Base-by-base conservation (phyloP, 30 jellyfish, hydroid and myxozoan genomes). In the Mastigias papua region DNA sequence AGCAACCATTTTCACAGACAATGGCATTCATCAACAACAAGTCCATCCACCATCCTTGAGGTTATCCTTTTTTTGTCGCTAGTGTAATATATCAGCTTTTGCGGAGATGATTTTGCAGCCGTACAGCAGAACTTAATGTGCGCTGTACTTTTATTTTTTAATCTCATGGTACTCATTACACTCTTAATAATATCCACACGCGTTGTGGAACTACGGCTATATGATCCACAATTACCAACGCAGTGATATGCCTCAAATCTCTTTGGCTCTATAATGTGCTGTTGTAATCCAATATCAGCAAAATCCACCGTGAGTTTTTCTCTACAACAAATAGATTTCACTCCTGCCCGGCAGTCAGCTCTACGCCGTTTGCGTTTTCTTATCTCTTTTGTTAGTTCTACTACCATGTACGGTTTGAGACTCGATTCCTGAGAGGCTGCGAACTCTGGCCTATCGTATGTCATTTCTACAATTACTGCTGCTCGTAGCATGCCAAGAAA, bases 91-190 rank as follows among this genome's bases (percentile, higher is more conserved):
- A 85, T 74, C 34, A 85, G 88, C 69, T 85, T 85, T 69, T 85
- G 94, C 50, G 94, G 32, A 11, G 86, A 69, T 20, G 88, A 30
- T 42, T 58, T 37, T 63, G 77, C 88, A 8, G 94, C 94, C 19
- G 94, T 72, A 78, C 94, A 85, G 66, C 94, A 85, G 62, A 85
- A 85, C 66, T 33, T 85, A 8, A 85, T 85, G 48, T 85, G 88
- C 31, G 61, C 84, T 8, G 83, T 73, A 10, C 73, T 85, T 26
- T 64, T 67, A 25, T 73, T 73, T 42, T 67, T 63, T 42, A 6
- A 3, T 34, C 88, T 82, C 88, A 72, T 62, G 51, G 69, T 74
- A 48, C 76, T 63, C 82, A 73, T 23, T 9, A 85, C 83, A 46
- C 87, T 58, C 50, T 85, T 85, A 27, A 85, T 57, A 30, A 85